Base-by-base conservation (phyloP, 2,797 vertebrate species). In the Dendrocincla fuliginosa region DNA sequence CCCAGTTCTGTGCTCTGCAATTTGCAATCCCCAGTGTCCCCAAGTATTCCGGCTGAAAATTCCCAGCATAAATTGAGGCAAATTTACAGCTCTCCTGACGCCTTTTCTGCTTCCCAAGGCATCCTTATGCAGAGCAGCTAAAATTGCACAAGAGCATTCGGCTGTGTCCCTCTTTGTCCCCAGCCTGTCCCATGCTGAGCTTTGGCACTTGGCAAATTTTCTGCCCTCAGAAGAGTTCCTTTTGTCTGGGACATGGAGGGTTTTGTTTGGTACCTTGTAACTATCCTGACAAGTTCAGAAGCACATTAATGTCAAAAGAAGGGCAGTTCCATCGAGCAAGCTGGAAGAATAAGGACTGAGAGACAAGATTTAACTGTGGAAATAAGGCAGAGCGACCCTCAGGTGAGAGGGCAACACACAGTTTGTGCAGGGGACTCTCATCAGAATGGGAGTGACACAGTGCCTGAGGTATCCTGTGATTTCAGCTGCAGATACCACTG, bases 21-120 rank as follows among this genome's bases (percentile, higher is more conserved):
- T 84, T 92, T 89, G 67, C 91, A 95, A 24, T 94, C 80, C 90
- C 89, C 86, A 93, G 57, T 1, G 87, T 93, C 91, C 80, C 76
- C 76, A 84, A 0, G 1, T 81, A 91, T 84, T 77, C 89, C 0
- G 0, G 93, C 83, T 59, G 89, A 86, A 93, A 95, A 81, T 90
- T 93, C 91, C 89, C 92, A 94, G 61, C 89, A 91, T 91, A 96
- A 96, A 92, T 53, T 1, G 61, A 83, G 91, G 87, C 61, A 63
- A 89, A 92, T 95, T 96, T 91, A 92, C 89, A 85, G 95, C 89
- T 92, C 91, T 79, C 32, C 65, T 94, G 92, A 93, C 35, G 70
- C 80, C 86, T 85, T 74, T 64, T 96, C 68, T 95, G 76, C 92
- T 96, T 96, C 91, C 84, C 92, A 84, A 88, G 63, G 57, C 89